These are phyloP conservation scores for Thaleichthys pacificus DNA, from an alignment of 2,797 vertebrate species.

Conservation along the genomic window DNA sequence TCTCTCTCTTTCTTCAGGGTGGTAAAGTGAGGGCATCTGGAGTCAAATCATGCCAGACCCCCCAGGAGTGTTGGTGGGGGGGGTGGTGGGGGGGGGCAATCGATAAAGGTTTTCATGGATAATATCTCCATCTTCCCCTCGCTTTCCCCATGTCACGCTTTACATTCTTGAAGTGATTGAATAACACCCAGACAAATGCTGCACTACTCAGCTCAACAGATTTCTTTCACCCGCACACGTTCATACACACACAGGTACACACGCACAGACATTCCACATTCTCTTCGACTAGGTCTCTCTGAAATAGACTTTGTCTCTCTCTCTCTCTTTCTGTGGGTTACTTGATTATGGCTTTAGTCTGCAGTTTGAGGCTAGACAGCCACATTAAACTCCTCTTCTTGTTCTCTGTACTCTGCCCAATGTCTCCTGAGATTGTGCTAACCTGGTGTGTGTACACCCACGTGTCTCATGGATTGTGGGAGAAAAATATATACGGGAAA, in stretches of 20 bases:
- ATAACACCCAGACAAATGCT: neutral
- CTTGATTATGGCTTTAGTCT: slow-evolving; percentile 72
- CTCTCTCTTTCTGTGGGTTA: slow-evolving; percentile 56
- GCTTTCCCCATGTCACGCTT: neutral
- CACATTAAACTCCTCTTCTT: slow-evolving; percentile 66
- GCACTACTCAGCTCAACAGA: neutral
- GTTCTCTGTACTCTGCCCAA: slow-evolving; percentile 50
- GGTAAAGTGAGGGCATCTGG: slow-evolving; percentile 25
- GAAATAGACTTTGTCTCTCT: neutral
- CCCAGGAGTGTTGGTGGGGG: no score
- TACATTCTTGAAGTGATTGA: slow-evolving; percentile 1
- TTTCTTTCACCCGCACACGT: neutral
- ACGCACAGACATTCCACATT: neutral
- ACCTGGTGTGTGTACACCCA: neutral
- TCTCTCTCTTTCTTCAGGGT: slow-evolving; percentile 20
- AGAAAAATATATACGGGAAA: neutral
- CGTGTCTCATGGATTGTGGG: neutral
- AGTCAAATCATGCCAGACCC: slow-evolving; percentile 25
- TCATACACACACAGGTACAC: neutral
- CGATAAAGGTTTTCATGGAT: slow-evolving; percentile 56
- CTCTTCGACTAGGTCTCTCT: neutral
- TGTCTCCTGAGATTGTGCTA: slow-evolving; percentile 55
- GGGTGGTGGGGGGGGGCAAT: slow-evolving; percentile 25
- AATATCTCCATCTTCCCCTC: slow-evolving; percentile 47
- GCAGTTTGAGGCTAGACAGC: slow-evolving; percentile 69